These are phyloP conservation scores for Carapus acus DNA, from an alignment of 2,797 vertebrate genomes.

Conservation along the genomic window DNA sequence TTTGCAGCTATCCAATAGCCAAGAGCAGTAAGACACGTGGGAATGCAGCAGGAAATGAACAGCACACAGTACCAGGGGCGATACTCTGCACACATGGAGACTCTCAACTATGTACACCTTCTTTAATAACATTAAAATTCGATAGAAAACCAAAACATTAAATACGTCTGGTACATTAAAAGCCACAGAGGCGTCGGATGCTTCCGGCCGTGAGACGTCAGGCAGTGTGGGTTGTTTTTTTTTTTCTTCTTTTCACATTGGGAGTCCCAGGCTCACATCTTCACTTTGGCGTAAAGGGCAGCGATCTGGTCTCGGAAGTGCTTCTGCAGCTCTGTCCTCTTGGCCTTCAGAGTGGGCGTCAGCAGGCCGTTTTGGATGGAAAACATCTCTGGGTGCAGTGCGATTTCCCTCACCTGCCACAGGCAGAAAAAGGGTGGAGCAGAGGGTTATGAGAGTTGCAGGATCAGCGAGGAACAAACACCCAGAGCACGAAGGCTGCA, in stretches of 20 bases:
- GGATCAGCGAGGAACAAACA: background rate
- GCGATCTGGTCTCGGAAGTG: slow-evolving; percentile 83
- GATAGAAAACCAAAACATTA: slow-evolving; percentile 51
- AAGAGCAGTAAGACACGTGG: slow-evolving; percentile 38
- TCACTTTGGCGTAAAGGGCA: slow-evolving; percentile 86
- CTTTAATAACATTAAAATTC: slow-evolving; percentile 53
- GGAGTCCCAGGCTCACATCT: slow-evolving; percentile 70
- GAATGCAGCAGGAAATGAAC: slow-evolving; percentile 51
- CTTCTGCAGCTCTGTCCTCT: slow-evolving; percentile 81
- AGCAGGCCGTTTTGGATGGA: slow-evolving; percentile 88
- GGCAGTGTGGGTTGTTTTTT: background rate
- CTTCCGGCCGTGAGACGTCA: slow-evolving; percentile 14
- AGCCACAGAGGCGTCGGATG: slow-evolving; percentile 5
- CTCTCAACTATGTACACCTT: slow-evolving; percentile 56
- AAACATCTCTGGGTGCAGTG: slow-evolving; percentile 83
- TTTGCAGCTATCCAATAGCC: slow-evolving; percentile 14
- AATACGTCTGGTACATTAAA: slow-evolving; percentile 57
- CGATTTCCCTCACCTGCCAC: slow-evolving; percentile 85
- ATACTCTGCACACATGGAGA: slow-evolving; percentile 32
- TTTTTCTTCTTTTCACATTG: slow-evolving; percentile 6
- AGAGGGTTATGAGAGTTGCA: background rate
- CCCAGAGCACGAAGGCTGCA: background rate
- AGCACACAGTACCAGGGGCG: slow-evolving; percentile 21
- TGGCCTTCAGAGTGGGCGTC: slow-evolving; percentile 93
- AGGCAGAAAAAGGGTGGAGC: no score